Evolutionary conservation across 2,113 vertebrate genomes (phyloP), one percentile per base, ranked within the genome.

Genomic region (Thunnus thynnus): DNA sequence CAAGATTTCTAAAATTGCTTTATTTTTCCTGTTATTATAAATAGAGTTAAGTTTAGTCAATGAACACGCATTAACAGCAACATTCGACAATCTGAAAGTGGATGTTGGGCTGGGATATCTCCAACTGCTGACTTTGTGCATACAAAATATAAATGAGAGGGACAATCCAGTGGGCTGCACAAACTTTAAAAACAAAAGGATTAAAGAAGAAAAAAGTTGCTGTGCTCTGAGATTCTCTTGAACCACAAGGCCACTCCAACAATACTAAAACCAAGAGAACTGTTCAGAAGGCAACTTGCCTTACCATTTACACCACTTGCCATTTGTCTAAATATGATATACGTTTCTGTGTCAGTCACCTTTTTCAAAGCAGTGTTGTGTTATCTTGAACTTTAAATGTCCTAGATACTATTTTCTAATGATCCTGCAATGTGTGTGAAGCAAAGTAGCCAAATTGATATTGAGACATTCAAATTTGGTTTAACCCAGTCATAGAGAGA

Each of bases 401-500:
- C 5, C 47, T 5, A 10, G 47, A 64, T 41, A 44, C 5, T 2
- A 8, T 61, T 18, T 36, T 56, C 4, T 36, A 3, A 55, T 66
- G 41, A 62, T 18, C 16, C 5, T 36, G 25, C 22, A 30, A 27
- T 14, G 41, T 13, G 11, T 62, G 27, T 69, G 55, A 72, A 4
- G 1, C 52, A 69, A 68, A n/a, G 1, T 41, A 52, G 32, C 16
- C 8, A 69, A 60, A 74, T 67, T 88, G 86, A 84, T 91, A 92
- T 66, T 84, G 72, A 77, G 48, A 80, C 13, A 72, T 74, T 79
- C 11, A 68, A 61, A 81, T 82, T 65, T 60, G 48, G 62, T 78
- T 75, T 14, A n/a, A 64, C 22, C 16, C 0, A 91, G 80, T 91
- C 90, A 91, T 89, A 84, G 6, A 68, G 73, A 88, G 68, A 90